These are phyloP conservation scores for Bimastos eiseni DNA, from an alignment of 2,888 invertebrate species.

Conservation along the genomic window DNA sequence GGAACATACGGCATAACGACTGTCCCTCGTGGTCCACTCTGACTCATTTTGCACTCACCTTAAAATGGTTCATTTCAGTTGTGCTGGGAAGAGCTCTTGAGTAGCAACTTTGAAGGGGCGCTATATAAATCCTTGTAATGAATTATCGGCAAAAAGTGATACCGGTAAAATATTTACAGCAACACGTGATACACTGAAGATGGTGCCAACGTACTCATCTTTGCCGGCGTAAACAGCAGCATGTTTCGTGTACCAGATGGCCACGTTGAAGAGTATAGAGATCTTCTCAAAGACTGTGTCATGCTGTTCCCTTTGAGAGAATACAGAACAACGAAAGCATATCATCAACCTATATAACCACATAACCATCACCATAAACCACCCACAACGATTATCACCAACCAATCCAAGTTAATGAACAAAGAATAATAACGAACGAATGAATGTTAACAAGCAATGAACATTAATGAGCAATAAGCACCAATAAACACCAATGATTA, in stretches of 20 bases:
- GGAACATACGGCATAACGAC: too few relatives aligned
- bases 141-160: too few relatives aligned
- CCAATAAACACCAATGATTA: not conserved
- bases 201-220: constrained; percentile 64
- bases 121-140: too few relatives aligned
- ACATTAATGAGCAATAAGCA: not conserved
- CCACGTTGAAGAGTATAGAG: constrained; percentile 68
- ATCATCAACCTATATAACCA: not conserved
- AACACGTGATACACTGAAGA: not conserved
- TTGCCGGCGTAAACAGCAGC: constrained; percentile 69
- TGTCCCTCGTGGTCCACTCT: too few relatives aligned
- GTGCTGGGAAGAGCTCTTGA: too few relatives aligned
- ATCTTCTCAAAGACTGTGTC: constrained; percentile 69
- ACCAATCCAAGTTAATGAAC: not conserved
- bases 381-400: too few relatives aligned
- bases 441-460: not conserved
- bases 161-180: not conserved
- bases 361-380: too few relatives aligned
- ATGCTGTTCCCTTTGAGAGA: constrained; percentile 61
- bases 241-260: constrained; percentile 71
- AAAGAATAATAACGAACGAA: not conserved
- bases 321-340: not conserved
- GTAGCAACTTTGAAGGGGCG: too few relatives aligned
- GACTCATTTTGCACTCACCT: too few relatives aligned
- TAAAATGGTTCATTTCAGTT: too few relatives aligned